Percentiles rank a stretch among this genome's conserved stretches.
phyloP scores from a whole-genome alignment of 2,797 vertebrate species.

The Leuciscus waleckii region DNA sequence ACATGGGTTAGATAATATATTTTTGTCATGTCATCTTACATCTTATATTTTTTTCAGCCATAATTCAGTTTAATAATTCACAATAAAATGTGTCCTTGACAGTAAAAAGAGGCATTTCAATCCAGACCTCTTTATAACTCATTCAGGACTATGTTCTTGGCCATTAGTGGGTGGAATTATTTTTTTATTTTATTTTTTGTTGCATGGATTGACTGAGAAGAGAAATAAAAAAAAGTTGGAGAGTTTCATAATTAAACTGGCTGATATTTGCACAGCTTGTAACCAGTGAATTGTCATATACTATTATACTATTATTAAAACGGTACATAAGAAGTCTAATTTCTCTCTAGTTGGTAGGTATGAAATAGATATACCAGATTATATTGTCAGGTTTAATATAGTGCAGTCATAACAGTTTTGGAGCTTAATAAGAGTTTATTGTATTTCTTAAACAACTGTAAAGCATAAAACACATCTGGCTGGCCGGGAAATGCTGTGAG shows the following conservation, averaged over 20 bases:
- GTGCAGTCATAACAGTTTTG: conserved; percentile 16
- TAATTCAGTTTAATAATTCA: conserved; percentile 51
- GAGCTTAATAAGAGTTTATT: not conserved
- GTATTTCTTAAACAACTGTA: conserved; percentile 34
- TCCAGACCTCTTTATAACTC: conserved; percentile 37
- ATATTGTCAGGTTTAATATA: not conserved
- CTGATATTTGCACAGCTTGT: conserved; percentile 18
- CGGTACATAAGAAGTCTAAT: conserved; percentile 6
- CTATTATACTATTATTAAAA: conserved; percentile 20
- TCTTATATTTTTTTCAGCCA: conserved; percentile 9
- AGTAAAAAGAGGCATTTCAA: conserved; percentile 50
- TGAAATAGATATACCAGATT: conserved; percentile 1
- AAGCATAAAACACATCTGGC: conserved; percentile 44
- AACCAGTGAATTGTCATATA: conserved; percentile 32
- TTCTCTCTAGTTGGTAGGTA: conserved; percentile 4
- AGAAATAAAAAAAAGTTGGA: not conserved
- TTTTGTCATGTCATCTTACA: not conserved
- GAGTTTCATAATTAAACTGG: conserved; percentile 40
- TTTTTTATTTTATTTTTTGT: not conserved
- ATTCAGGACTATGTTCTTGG: conserved; percentile 36
- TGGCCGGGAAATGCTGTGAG: conserved; percentile 1
- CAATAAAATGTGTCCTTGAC: conserved; percentile 38
- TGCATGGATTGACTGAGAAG: conserved; percentile 1
- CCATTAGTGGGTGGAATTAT: not conserved
- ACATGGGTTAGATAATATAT: not conserved